Base-by-base conservation (phyloP, 2,888 invertebrate genomes). In the Cryptocephalus moraei region DNA sequence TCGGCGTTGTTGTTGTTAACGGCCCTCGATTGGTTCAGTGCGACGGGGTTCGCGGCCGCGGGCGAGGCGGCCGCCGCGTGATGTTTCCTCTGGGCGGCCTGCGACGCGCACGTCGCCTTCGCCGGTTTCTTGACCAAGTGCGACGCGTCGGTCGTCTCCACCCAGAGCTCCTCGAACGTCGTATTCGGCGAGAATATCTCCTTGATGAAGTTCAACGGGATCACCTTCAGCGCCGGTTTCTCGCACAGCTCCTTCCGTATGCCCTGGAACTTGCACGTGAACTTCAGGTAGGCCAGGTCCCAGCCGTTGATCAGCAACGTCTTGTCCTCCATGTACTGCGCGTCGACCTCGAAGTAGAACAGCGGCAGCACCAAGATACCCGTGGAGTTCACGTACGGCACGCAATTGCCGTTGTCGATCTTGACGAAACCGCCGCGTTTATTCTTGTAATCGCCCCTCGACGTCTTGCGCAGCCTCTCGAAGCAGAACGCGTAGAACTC, bases 331-430 rank as follows among this genome's bases (percentile, higher is more conserved):
- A 52, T 22, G 34, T 53, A 50, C 22, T 49, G 41, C 32, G 36
- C 38, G 8, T 49, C 52, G 1, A 48, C 49, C 32, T 53, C 51
- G 39, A 53, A 53, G 33, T 53, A 53, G 11, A 53, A 53, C 10
- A 53, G 34, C 1, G 53, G 53, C 8, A 51, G 40, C 39, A 46
- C 46, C 14, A 47, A 43, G 13, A 14, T 42, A 4, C 41, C 32
- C 3, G 45, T 38, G 8, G 13, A 14, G 41, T 40, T 40, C n/a
- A 47, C 40, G 13, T 47, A 53, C 1, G 53, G 53, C 8, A 53
- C 53, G 11, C 14, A 39, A 8, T 43, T 41, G 13, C 47, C 44
- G 8, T 42, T 32, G 39, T 45, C 44, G 2, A 52, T 48, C 39
- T 42, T 39, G n/a, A 52, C 43, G 14, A 52, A 52, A 9, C 52